Evolutionary conservation across 2,113 vertebrate species (phyloP).

Genomic region (Vimba vimba): DNA sequence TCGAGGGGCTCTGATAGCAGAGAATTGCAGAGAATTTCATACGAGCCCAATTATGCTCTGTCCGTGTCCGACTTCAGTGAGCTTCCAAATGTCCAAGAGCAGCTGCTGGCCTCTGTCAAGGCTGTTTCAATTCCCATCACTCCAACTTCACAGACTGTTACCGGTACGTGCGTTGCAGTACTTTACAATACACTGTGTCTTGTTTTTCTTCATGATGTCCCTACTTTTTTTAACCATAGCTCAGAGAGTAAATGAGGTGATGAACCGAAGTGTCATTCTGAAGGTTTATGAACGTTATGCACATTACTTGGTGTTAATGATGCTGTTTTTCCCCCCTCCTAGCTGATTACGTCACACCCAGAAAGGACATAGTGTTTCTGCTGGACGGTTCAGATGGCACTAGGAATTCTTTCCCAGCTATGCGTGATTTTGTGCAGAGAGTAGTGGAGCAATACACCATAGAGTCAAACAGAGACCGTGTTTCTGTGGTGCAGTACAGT

Average conservation of each 20-base stretch:
- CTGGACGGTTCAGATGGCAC: conserved; percentile 72
- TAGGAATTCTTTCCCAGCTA: conserved; percentile 52
- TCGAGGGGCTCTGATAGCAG: not conserved
- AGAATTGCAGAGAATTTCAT: conserved; percentile 39
- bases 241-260: not conserved
- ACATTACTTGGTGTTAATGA: not conserved
- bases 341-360: not conserved
- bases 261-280: not conserved
- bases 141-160: not conserved
- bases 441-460: conserved; percentile 69
- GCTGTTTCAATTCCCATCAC: not conserved
- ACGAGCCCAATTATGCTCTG: conserved; percentile 21
- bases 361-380: conserved; percentile 61
- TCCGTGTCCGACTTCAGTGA: conserved; percentile 58
- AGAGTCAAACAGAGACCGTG: conserved; percentile 64
- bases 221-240: not conserved
- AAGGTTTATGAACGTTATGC: not conserved
- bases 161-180: not conserved
- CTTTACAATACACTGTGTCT: not conserved
- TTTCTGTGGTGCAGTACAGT: conserved; percentile 73
- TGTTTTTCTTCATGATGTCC: conserved; percentile 44
- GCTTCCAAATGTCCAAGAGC: conserved; percentile 53
- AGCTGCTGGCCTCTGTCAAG: conserved; percentile 34
- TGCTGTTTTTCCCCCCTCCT: not conserved
- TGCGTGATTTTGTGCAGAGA: conserved; percentile 68